Percentiles rank a stretch among this genome's conserved stretches.
These are phyloP conservation scores for Seira sanloemensis DNA, from an alignment of 2,888 invertebrate species.

Conservation along the genomic window DNA sequence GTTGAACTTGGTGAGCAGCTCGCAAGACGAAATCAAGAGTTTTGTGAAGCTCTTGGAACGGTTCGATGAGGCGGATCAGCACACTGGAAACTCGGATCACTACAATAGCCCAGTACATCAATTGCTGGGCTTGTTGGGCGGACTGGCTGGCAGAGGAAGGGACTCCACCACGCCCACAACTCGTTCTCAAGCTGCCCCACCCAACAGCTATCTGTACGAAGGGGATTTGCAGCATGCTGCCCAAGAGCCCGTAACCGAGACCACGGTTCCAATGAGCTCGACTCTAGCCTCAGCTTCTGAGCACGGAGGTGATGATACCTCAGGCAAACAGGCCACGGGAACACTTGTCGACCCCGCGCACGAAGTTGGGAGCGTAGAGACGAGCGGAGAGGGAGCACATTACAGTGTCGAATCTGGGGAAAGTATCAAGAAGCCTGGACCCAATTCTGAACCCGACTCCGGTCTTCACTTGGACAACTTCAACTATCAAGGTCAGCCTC, in stretches of 20 bases:
- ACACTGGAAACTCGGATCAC: constrained; percentile 30
- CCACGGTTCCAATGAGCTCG: background rate
- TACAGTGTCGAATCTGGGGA: background rate
- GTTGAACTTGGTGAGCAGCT: constrained; percentile 12
- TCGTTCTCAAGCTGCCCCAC: constrained; percentile 48
- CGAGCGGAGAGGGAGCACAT: constrained; percentile 19
- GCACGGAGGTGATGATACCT: too few species aligned
- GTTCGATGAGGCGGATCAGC: constrained; percentile 29
- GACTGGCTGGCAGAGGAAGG: background rate
- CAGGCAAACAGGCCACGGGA: too few species aligned
- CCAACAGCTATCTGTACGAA: background rate
- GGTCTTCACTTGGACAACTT: constrained; percentile 14
- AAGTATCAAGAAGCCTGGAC: background rate
- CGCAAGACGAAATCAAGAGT: constrained; percentile 43
- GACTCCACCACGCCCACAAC: constrained; percentile 23
- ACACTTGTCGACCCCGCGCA: background rate
- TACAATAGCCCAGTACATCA: constrained; percentile 48
- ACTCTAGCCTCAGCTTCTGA: background rate
- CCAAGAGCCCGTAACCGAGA: constrained; percentile 36
- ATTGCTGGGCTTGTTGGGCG: constrained; percentile 25
- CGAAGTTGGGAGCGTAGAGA: constrained; percentile 14
- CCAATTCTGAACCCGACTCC: background rate
- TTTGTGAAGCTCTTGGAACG: constrained; percentile 47
- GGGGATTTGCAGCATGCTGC: constrained; percentile 45
- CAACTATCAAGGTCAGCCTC: constrained; percentile 21